These are phyloP conservation scores for Apaloderma vittatum DNA, from an alignment of 2,113 vertebrate genomes.

Conservation along the genomic window DNA sequence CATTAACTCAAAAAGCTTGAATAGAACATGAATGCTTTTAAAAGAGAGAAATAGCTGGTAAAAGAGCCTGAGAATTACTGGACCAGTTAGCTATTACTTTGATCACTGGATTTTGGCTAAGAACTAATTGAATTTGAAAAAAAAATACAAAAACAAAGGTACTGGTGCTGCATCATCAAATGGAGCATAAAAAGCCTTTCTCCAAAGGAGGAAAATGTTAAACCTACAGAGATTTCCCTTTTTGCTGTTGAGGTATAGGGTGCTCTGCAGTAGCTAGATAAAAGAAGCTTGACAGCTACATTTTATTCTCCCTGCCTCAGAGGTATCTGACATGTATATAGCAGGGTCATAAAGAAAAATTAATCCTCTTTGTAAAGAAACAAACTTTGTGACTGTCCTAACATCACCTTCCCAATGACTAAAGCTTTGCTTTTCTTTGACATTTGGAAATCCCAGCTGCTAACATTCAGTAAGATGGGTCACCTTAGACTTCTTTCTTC, in stretches of 20 bases:
- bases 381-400: not conserved
- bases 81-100: not conserved
- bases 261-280: not conserved
- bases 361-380: not conserved
- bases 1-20: not conserved
- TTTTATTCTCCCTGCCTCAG: not conserved
- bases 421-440: not conserved
- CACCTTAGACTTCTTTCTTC: not conserved
- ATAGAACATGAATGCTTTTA: not conserved
- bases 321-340: not conserved
- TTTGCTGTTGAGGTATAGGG: not conserved
- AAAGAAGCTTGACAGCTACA: not conserved
- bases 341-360: not conserved
- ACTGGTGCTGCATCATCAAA: not conserved
- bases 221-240: not conserved
- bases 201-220: not conserved
- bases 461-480: not conserved
- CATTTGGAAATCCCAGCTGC: not conserved
- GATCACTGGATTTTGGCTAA: not conserved
- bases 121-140: not conserved
- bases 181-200: not conserved
- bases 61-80: not conserved
- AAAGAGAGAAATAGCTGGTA: not conserved
- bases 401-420: not conserved
- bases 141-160: not conserved